phyloP scores from a whole-genome alignment of 2,888 invertebrate species.

The Gnatocerus cornutus region DNA sequence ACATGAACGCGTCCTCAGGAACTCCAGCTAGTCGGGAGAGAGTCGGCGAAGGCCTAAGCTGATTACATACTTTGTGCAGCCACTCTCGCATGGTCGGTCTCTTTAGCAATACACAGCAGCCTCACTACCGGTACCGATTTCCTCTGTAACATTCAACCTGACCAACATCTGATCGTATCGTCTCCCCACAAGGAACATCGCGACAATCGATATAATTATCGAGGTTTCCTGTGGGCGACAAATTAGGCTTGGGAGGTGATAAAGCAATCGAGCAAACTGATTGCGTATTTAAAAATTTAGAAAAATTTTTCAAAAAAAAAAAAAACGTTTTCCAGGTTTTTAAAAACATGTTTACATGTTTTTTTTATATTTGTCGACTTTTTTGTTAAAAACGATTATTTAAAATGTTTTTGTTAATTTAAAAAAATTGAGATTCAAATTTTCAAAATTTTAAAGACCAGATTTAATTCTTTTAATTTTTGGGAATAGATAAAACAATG shows the following conservation, averaged over 20 bases:
- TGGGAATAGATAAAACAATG: too few relatives aligned
- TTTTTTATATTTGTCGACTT: too few relatives aligned
- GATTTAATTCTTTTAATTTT: too few relatives aligned
- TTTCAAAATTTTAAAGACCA: too few relatives aligned
- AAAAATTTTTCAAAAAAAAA: too few relatives aligned
- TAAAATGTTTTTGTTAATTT: too few relatives aligned
- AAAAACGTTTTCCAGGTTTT: too few relatives aligned
- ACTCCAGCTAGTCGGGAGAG: constrained; percentile 57
- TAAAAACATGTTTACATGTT: too few relatives aligned
- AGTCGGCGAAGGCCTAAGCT: constrained; percentile 63
- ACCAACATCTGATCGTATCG: constrained; percentile 47
- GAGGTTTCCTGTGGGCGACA: constrained; percentile 34
- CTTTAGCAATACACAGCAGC: constrained; percentile 54
- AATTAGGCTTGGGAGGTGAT: constrained; percentile 24
- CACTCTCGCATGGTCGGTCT: constrained; percentile 68
- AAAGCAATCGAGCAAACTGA: too few relatives aligned
- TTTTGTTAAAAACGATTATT: too few relatives aligned
- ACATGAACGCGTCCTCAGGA: constrained; percentile 70
- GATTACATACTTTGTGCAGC: constrained; percentile 70
- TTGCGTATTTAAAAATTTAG: too few relatives aligned
- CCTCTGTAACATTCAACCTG: constrained; percentile 43
- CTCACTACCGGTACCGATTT: constrained; percentile 44
- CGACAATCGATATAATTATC: constrained; percentile 39
- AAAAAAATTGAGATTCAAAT: too few relatives aligned
- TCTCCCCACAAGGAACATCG: constrained; percentile 41